Conservation (phyloP, 2,888 invertebrate species). For the Euzophera pinguis region DNA sequence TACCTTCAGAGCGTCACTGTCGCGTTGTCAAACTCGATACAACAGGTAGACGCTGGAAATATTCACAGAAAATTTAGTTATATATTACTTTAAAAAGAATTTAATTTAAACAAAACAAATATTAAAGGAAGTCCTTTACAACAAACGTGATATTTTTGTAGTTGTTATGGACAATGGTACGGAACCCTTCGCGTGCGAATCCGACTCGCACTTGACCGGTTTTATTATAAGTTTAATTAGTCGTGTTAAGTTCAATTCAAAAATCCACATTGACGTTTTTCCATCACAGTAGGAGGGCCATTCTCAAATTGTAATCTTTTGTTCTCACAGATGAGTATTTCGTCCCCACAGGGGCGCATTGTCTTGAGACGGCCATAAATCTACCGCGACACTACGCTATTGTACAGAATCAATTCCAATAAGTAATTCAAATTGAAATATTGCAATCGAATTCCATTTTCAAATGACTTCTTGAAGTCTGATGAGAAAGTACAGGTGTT, state of each 20-base stretch:
- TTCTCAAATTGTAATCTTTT: constrained; percentile 45
- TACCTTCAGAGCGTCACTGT: too few relatives aligned
- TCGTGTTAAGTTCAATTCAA: too few relatives aligned
- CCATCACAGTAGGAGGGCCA: constrained; percentile 30
- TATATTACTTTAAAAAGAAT: too few relatives aligned
- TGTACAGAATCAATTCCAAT: constrained; percentile 22
- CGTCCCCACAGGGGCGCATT: constrained; percentile 31
- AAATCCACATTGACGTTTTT: constrained; percentile 6
- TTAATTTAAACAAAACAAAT: too few relatives aligned
- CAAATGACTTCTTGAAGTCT: not conserved
- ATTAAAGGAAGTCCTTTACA: too few relatives aligned
- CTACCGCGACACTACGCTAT: constrained; percentile 22
- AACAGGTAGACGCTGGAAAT: too few relatives aligned
- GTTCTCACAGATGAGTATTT: constrained; percentile 46
- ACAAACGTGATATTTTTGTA: too few relatives aligned
- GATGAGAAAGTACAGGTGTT: not conserved
- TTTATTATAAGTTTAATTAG: not conserved
- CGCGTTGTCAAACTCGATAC: too few relatives aligned
- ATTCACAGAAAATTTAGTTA: too few relatives aligned
- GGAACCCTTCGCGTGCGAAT: too few relatives aligned
- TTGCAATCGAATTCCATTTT: constrained; percentile 2
- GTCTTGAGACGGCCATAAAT: constrained; percentile 37
- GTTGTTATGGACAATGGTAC: too few relatives aligned
- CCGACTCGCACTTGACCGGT: too few relatives aligned
- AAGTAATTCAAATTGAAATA: constrained; percentile 18